Evolutionary conservation across 2,888 invertebrate genomes (phyloP), one percentile per base, ranked within the genome.

Genomic region (Pseudococcus viburni): DNA sequence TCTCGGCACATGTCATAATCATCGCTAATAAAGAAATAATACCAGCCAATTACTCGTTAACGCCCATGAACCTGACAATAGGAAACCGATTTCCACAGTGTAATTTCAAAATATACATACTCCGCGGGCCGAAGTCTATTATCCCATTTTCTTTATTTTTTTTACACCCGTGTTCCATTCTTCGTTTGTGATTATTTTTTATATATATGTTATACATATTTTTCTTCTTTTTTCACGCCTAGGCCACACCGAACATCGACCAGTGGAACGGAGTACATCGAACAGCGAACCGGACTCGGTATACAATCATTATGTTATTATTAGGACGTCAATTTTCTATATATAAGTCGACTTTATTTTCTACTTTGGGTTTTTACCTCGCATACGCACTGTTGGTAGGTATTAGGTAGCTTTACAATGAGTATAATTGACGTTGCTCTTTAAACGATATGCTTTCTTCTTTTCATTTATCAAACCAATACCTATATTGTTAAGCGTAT

Each of bases 231-330:
- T 87, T 87, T 48, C 77, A 87, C 77, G 87, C 46, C 26, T 84
- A 85, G 55, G 85, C 85, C 64, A 64, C 51, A 51, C 15, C 12
- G 51, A 51, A 17, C 17, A 51, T 33, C 26, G 26, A 33, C 26
- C 26, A 33, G 26, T 3, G 3, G 26, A 33, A 33, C 26, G 26
- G 26, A 33, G 26, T 33, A 33, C 17, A 51, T 12, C 51, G 51
- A 86, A 86, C 73, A 17, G 39, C 87, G 51, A 48, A 77, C 87
- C 77, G 48, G 39, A 68, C 77, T 22, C 87, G 87, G 22, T 87
- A 86, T 86, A 77, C 77, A 73, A 87, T 87, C 51, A 87, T 87
- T 87, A 87, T 87, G 87, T 87, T 87, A 87, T 87, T 87, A 87
- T 87, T 87, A 87, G 87, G 87, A 87, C 87, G 87, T 87, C 87